A percentile compares a stretch with the other conserved stretches of the same genome.
phyloP scores from a whole-genome alignment of 1,140 invertebrate species.

The Eueides isabella region DNA sequence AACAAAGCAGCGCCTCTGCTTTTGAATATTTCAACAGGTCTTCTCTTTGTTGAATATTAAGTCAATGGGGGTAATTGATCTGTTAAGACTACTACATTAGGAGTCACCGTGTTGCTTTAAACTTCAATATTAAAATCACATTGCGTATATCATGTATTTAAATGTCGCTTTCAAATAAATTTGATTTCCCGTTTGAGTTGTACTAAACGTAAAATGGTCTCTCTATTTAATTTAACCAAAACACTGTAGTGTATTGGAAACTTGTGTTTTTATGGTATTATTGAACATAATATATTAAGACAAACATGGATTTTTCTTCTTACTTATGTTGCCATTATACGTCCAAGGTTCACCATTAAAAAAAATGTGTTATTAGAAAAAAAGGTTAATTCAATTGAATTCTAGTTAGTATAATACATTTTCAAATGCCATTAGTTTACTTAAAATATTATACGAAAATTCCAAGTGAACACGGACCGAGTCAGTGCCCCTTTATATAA shows the following conservation, averaged over 20 bases:
- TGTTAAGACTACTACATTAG: conserved; percentile 54
- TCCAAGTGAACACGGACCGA: background rate
- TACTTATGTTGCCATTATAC: no score
- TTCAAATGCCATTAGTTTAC: no score
- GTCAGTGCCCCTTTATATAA: background rate
- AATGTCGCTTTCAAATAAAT: background rate
- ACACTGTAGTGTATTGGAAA: no score
- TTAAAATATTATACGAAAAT: background rate
- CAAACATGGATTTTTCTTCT: no score
- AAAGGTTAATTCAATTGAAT: no score
- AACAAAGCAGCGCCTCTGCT: conserved; percentile 68
- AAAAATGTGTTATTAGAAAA: no score
- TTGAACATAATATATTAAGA: no score
- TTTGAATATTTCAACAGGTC: conserved; percentile 76
- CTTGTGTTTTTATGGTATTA: no score
- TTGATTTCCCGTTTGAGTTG: background rate
- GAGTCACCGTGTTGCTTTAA: conserved; percentile 26
- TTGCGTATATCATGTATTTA: background rate
- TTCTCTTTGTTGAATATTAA: conserved; percentile 78
- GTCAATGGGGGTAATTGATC: conserved; percentile 79
- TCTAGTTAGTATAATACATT: no score
- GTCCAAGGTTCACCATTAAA: no score
- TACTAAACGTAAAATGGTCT: no score
- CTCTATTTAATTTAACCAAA: no score
- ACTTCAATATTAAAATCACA: background rate